These are phyloP conservation scores for Pitangus sulphuratus DNA, from an alignment of 2,797 vertebrate species.

Conservation along the genomic window DNA sequence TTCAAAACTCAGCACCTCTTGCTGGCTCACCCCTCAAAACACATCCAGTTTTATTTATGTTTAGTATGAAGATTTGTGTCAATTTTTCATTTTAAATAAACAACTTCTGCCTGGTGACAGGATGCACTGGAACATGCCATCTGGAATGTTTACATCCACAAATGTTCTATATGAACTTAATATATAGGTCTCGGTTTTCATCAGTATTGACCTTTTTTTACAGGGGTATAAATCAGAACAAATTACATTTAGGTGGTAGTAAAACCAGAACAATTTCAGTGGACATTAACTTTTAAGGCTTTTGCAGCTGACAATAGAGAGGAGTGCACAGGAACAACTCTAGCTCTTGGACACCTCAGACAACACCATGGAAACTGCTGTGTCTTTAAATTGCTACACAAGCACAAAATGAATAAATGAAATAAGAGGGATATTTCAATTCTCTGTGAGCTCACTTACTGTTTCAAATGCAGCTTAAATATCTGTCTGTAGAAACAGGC, in stretches of 20 bases:
- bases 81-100: neutral
- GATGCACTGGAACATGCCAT: neutral
- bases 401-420: neutral
- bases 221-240: slow-evolving; percentile 2
- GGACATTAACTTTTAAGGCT: slow-evolving; percentile 27
- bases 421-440: neutral
- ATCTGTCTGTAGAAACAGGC: neutral
- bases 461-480: neutral
- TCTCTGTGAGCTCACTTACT: neutral
- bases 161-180: neutral
- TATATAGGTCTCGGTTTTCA: neutral
- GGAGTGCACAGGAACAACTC: neutral
- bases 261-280: slow-evolving; percentile 36
- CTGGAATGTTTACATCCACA: neutral
- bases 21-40: neutral
- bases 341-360: neutral
- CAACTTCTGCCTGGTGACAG: neutral
- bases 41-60: neutral
- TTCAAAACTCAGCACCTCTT: neutral
- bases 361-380: neutral
- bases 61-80: neutral
- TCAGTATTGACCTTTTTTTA: slow-evolving; percentile 10
- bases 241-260: neutral
- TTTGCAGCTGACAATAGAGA: neutral
- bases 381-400: neutral